Conservation (phyloP, 1,140 invertebrate species). For the Sitophilus oryzae region DNA sequence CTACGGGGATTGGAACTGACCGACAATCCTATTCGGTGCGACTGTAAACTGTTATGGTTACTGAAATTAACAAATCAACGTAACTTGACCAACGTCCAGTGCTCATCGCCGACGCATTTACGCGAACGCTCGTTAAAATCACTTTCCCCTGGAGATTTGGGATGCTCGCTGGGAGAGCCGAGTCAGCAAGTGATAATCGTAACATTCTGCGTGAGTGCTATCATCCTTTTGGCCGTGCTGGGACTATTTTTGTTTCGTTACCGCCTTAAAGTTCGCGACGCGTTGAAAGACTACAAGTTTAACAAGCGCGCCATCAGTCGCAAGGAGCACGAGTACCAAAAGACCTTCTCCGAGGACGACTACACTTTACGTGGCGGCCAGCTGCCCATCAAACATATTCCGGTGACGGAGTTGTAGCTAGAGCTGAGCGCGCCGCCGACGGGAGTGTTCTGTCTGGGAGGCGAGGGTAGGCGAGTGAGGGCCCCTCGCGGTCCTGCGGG, state of each 20-base stretch:
- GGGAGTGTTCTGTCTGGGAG: conserved; percentile 58
- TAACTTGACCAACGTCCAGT: conserved; percentile 70
- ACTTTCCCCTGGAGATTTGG: conserved; percentile 67
- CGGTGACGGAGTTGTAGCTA: conserved; percentile 90
- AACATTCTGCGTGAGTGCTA: conserved; percentile 60
- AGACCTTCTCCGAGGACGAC: conserved; percentile 79
- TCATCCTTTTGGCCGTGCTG: conserved; percentile 61
- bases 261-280: conserved; percentile 68
- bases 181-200: conserved; percentile 72
- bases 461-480: conserved; percentile 50
- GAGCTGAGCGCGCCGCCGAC: conserved; percentile 75
- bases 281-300: conserved; percentile 77
- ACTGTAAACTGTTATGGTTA: conserved; percentile 74
- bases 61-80: conserved; percentile 65
- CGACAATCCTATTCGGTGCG: conserved; percentile 78
- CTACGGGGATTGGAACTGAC: conserved; percentile 69
- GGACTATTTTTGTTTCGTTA: conserved; percentile 70
- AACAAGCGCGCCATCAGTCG: conserved; percentile 67
- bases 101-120: conserved; percentile 62
- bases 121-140: conserved; percentile 62
- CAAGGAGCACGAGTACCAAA: conserved; percentile 82
- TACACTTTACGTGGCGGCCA: conserved; percentile 65
- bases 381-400: conserved; percentile 63
- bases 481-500: conserved; percentile 52
- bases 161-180: conserved; percentile 69